These are phyloP conservation scores for Philopotamus ludificatus DNA, from an alignment of 1,140 invertebrate genomes.

Conservation along the genomic window DNA sequence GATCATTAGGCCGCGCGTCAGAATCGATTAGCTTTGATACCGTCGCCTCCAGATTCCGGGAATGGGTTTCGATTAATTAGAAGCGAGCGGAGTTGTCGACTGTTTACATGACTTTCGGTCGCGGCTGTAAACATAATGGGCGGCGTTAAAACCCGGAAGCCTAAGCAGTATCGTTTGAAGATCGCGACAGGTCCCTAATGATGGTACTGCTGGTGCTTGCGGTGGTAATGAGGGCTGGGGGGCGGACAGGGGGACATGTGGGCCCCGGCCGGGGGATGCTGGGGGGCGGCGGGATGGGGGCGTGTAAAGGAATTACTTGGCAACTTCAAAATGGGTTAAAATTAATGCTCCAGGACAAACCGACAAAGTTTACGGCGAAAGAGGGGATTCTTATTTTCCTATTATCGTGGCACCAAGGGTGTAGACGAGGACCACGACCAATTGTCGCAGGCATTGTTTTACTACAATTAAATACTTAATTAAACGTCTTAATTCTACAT, in stretches of 20 bases:
- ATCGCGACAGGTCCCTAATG: conserved; percentile 31
- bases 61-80: too few species aligned
- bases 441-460: too few species aligned
- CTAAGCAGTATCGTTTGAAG: conserved; percentile 27
- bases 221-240: neutral
- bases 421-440: conserved; percentile 6
- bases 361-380: conserved; percentile 34
- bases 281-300: conserved; percentile 13
- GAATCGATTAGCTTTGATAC: too few species aligned
- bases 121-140: conserved; percentile 6
- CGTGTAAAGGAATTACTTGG: conserved; percentile 41
- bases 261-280: neutral
- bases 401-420: conserved; percentile 37
- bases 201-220: conserved; percentile 27
- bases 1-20: too few species aligned
- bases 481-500: too few species aligned
- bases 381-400: conserved; percentile 42
- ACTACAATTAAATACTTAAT: too few species aligned
- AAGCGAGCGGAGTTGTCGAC: too few species aligned
- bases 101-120: too few species aligned
- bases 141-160: conserved; percentile 19
- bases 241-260: neutral
- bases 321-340: conserved; percentile 43
- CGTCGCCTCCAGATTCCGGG: too few species aligned
- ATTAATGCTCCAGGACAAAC: conserved; percentile 42